Evolutionary conservation across 2,113 vertebrate species (phyloP).

Genomic region (Triplophysa rosa): DNA sequence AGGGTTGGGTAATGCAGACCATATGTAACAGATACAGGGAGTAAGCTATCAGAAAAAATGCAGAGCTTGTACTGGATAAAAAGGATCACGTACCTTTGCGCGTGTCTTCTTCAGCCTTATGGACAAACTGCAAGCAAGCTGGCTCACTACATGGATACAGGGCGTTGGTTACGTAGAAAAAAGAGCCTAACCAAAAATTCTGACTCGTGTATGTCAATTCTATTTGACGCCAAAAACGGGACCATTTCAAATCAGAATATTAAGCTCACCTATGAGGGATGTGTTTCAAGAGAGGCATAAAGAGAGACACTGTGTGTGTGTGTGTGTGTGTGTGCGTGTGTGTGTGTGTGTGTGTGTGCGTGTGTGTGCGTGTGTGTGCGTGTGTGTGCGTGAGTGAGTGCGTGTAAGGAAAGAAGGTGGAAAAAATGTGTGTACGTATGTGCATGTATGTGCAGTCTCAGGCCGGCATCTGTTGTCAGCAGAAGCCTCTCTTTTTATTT

Average conservation of each 20-base stretch:
- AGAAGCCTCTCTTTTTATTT: conserved; percentile 73
- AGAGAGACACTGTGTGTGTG: conserved; percentile 46
- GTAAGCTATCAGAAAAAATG: conserved; percentile 51
- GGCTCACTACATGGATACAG: conserved; percentile 21
- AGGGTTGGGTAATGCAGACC: conserved; percentile 49
- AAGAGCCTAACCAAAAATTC: conserved; percentile 40
- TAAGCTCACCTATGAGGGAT: conserved; percentile 43
- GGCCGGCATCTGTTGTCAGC: conserved; percentile 67
- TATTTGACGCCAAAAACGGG: conserved; percentile 63
- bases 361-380: conserved; percentile 54
- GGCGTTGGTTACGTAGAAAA: conserved; percentile 24
- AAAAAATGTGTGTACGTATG: conserved; percentile 29
- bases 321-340: conserved; percentile 1
- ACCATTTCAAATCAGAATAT: conserved; percentile 58
- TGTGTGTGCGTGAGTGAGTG: neutral
- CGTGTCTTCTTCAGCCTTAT: conserved; percentile 29
- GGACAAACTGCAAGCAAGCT: conserved; percentile 37
- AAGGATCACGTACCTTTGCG: conserved; percentile 15
- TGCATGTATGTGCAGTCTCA: conserved; percentile 54
- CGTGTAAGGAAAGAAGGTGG: conserved; percentile 16
- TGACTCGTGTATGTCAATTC: conserved; percentile 17
- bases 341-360: conserved; percentile 34
- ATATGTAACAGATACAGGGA: conserved; percentile 44
- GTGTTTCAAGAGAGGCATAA: conserved; percentile 23
- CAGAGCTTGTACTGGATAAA: conserved; percentile 32